Base-by-base conservation (phyloP, 2,797 vertebrate genomes). In the Acanthurus leucopareius region DNA sequence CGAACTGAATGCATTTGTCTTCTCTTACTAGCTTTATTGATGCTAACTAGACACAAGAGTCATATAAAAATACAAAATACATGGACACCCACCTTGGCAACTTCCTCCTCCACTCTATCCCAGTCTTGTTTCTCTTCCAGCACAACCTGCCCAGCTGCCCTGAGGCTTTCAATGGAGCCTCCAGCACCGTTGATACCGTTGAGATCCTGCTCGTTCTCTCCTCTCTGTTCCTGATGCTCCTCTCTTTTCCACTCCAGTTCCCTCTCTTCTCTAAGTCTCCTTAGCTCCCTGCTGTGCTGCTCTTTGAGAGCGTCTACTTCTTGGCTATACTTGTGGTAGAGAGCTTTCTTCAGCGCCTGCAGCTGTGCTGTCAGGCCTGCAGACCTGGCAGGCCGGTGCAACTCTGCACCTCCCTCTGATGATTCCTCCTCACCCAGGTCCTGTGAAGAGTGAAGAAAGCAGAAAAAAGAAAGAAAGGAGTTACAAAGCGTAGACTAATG, bases 31-130 rank as follows among this genome's bases (percentile, higher is more conserved):
- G 17, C 7, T 58, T 51, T 45, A 56, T 14, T 57, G 13, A 67
- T 16, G 35, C 25, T 40, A 10, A 40, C 17, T 61, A 4, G 17
- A 71, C n/a, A 56, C 0, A 47, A 42, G 5, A 59, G 13, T n/a
- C 38, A 2, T 25, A 15, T 48, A 3, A 52, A 65, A 25, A 54
- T 9, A 35, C 1, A 45, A 62, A 70, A 72, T 40, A 19, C 19
- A 54, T 13, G 5, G 1, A 38, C 48, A 49, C 83, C 35, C 94
- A 99, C 98, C 96, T 97, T 98, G 40, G 97, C 97, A 63, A 98
- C 95, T 94, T 98, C 97, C 91, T 98, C 96, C 91, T 98, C 96
- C 84, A 97, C 91, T 88, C 86, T 95, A 88, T 96, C 95, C 87
- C 94, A 91, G 81, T 96, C 96, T 16, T 93, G 95, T 61, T 93